phyloP scores from a whole-genome alignment of 1,140 invertebrate genomes.

The Neuroterus valhalla region DNA sequence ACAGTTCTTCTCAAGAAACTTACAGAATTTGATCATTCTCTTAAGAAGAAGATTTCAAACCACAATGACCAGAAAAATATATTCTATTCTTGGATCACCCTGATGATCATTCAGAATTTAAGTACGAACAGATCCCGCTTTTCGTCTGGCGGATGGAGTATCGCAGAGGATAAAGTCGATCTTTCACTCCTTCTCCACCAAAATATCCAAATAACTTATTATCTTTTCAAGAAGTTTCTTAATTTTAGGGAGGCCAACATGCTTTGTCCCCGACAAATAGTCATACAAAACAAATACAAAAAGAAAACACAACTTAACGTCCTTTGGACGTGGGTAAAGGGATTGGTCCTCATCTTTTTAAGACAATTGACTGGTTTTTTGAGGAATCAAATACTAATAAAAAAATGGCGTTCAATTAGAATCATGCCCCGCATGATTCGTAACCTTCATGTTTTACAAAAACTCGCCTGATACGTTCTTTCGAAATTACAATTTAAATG shows the following conservation, averaged over 20 bases:
- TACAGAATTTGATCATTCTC: not conserved
- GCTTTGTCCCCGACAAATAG: slow-evolving; percentile 1
- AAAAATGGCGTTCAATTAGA: not conserved
- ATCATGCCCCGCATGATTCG: slow-evolving; percentile 24
- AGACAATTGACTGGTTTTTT: slow-evolving; percentile 15
- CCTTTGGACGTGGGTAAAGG: slow-evolving; percentile 2
- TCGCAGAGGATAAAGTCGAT: slow-evolving; percentile 5
- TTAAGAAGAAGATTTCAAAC: not conserved
- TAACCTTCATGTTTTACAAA: slow-evolving; percentile 1
- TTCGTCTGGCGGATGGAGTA: not conserved
- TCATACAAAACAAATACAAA: slow-evolving; percentile 24
- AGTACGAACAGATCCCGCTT: too few species aligned
- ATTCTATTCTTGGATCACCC: not conserved
- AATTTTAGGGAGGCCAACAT: slow-evolving; percentile 17
- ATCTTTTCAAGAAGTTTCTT: slow-evolving; percentile 1
- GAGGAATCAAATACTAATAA: not conserved
- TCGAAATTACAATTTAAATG: not conserved
- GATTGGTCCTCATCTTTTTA: slow-evolving; percentile 18
- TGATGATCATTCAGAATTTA: not conserved
- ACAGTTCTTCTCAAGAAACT: not conserved
- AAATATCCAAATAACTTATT: slow-evolving; percentile 16
- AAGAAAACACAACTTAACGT: slow-evolving; percentile 12
- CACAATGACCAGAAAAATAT: not conserved
- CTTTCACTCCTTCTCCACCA: not conserved
- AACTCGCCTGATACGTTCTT: slow-evolving; percentile 3